These are phyloP conservation scores for Drosophila rhopaloa DNA, from an alignment of 1,140 invertebrate species.

Conservation along the genomic window DNA sequence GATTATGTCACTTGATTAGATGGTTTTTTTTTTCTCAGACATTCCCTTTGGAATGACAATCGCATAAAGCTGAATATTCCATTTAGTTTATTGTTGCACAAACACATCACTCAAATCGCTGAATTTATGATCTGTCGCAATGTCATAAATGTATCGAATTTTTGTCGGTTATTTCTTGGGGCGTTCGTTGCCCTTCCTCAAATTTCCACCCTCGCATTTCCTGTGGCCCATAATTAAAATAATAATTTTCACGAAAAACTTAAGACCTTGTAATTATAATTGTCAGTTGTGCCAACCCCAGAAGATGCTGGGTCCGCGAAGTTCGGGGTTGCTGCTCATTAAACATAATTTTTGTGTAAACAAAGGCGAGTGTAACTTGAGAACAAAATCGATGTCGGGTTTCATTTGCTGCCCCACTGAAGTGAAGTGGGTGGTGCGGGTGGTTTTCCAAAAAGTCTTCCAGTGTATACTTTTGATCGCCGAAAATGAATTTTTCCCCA, in stretches of 20 bases:
- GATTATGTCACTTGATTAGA: constrained; percentile 78
- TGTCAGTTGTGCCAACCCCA: constrained; percentile 76
- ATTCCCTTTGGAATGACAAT: constrained; percentile 41
- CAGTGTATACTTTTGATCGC: constrained; percentile 1
- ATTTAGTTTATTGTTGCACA: constrained; percentile 51
- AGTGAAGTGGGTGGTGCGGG: constrained; percentile 35
- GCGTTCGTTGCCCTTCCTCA: constrained; percentile 5
- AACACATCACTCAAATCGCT: constrained; percentile 62
- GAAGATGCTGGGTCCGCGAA: constrained; percentile 9
- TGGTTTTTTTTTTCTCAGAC: constrained; percentile 32
- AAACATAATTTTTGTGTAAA: constrained; percentile 83
- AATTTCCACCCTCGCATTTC: constrained; percentile 29
- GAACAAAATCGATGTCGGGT: constrained; percentile 74
- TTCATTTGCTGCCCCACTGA: constrained; percentile 33
- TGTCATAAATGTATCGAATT: constrained; percentile 65
- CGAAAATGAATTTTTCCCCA: background rate
- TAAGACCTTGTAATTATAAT: constrained; percentile 83
- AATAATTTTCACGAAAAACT: constrained; percentile 82
- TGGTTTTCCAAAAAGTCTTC: constrained; percentile 13
- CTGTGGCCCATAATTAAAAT: constrained; percentile 70
- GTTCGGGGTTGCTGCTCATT: constrained; percentile 65
- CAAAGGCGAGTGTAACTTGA: constrained; percentile 75
- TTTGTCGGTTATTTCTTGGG: constrained; percentile 24
- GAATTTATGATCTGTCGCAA: constrained; percentile 71
- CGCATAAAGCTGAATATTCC: constrained; percentile 46